These are phyloP conservation scores for Daboia siamensis DNA, from an alignment of 2,113 vertebrate species.

Conservation along the genomic window DNA sequence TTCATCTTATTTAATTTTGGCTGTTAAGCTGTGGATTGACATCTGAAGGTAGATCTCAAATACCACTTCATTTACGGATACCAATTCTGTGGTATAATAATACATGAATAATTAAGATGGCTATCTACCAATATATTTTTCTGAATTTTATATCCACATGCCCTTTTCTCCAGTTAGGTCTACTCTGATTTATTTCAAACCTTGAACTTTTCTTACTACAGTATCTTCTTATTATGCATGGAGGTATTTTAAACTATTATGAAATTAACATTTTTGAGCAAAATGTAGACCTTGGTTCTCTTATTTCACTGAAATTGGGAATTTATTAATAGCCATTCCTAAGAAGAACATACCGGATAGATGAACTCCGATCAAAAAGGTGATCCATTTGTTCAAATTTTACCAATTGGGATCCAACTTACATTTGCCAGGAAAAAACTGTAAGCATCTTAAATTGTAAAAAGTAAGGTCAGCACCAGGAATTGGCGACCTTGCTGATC, in stretches of 20 bases:
- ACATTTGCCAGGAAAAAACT: neutral
- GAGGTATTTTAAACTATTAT: neutral
- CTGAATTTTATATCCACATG: neutral
- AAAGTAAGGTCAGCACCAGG: neutral
- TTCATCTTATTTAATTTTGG: neutral
- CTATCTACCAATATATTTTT: neutral
- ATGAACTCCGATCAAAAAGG: neutral
- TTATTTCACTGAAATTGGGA: neutral
- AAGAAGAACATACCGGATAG: neutral
- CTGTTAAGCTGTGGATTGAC: neutral
- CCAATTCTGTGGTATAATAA: neutral
- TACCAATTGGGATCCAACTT: neutral
- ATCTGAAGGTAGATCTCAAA: neutral
- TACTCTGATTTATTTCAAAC: neutral
- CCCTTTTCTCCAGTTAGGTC: neutral
- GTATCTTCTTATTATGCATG: neutral
- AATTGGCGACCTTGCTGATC: neutral
- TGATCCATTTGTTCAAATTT: neutral
- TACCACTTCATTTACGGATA: neutral
- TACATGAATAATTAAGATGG: neutral
- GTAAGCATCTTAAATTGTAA: neutral
- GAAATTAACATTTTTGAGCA: neutral
- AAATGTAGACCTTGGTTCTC: neutral
- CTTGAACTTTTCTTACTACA: neutral
- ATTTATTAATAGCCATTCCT: neutral